Evolutionary conservation across 2,888 invertebrate species (phyloP).

Genomic region (Periphyllus acericola): DNA sequence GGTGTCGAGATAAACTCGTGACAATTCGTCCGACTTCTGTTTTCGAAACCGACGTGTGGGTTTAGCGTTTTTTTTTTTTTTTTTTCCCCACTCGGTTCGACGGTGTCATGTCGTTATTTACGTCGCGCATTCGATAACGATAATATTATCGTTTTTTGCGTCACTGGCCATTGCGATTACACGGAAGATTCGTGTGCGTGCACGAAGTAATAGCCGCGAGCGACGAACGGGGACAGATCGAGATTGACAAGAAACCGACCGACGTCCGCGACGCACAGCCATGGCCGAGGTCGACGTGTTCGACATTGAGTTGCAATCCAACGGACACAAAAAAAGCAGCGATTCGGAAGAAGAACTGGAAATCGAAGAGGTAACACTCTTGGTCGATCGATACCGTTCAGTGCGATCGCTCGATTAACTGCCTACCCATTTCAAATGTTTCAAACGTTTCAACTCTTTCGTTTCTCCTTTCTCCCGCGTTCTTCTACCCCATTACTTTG

Average conservation of each 20-base stretch:
- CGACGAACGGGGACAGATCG: neutral
- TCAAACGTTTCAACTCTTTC: too few species aligned
- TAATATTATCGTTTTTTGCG: too few species aligned
- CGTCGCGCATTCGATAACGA: neutral
- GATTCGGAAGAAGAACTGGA: conserved; percentile 89
- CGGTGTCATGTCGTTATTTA: conserved; percentile 23
- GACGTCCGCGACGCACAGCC: neutral
- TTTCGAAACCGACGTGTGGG: neutral
- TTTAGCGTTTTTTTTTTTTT: neutral
- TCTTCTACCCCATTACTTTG: too few species aligned
- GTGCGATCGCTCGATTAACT: too few species aligned
- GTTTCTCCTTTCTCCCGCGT: too few species aligned
- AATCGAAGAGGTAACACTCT: conserved; percentile 80
- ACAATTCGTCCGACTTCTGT: too few species aligned
- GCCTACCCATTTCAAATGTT: too few species aligned
- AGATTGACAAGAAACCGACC: too few species aligned
- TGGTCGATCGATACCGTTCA: too few species aligned
- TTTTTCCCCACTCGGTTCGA: neutral
- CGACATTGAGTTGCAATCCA: conserved; percentile 47
- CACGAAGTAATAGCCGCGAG: neutral
- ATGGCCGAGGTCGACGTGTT: conserved; percentile 58
- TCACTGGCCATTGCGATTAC: too few species aligned
- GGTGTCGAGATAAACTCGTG: too few species aligned
- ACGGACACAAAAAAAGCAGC: conserved; percentile 29
- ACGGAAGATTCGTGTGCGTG: too few species aligned